Evolutionary conservation across 2,797 vertebrate genomes (phyloP), one percentile per base, ranked within the genome.

Genomic region (Acestrorhynchus altus): DNA sequence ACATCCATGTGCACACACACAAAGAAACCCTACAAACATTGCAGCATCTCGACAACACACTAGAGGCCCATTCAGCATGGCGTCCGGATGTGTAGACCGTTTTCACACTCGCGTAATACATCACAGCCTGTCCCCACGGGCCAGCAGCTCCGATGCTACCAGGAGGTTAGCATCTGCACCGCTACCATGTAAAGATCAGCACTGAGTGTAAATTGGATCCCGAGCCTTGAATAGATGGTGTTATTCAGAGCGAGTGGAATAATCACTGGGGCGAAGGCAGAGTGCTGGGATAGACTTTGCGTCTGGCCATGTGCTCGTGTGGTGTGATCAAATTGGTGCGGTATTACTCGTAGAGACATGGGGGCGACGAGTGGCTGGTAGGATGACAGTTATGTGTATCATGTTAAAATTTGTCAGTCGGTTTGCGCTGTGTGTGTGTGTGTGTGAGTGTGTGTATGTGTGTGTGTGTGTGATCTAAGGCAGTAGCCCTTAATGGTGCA

Each of bases 191-290:
- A 52, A 46, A 72, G 57, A 78, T 76, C 59, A 74, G 76, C 20
- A 51, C 74, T 52, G 74, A 81, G 79, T 73, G 79, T 72, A 81
- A 77, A 81, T 77, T 81, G 74, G 74, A 81, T 81, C 54, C 69
- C 66, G 57, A 73, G 72, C 46, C 46, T 71, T 72, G 76, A 81
- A 77, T 81, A 61, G n/a, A 18, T 42, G n/a, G 18, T 44, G 65
- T 47, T 31, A 28, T 51, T 47, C 65, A 28, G 44, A 12, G 26
- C 4, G 13, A 35, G 63, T 67, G 79, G 15, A 57, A 80, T 75
- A 71, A 64, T 71, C 59, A 63, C 13, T 0, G 31, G 10, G 59
- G 39, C 10, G n/a, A 18, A 63, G 59, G 35, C 28, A 11, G 59
- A 3, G 31, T n/a, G 59, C 5, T 15, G 44, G 18, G 22, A 49